Evolutionary conservation across 2,888 invertebrate genomes (phyloP).

Genomic region (Sarcophaga carnaria): DNA sequence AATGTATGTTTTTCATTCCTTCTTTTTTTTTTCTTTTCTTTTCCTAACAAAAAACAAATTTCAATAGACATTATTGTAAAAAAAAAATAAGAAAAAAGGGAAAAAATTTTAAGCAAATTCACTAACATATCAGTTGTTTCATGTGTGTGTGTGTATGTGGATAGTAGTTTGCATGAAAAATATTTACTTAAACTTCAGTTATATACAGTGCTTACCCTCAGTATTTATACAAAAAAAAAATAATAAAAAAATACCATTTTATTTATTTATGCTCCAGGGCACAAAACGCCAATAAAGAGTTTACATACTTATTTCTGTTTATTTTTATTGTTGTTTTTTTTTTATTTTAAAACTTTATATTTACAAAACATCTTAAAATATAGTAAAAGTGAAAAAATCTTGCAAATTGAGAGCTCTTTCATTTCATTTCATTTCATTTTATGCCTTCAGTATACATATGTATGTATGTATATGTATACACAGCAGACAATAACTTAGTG

Average conservation of each 20-base stretch:
- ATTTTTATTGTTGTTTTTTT: background rate
- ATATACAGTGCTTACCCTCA: slow-evolving; percentile 44
- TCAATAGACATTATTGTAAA: slow-evolving; percentile 26
- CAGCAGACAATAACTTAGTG: too few relatives aligned
- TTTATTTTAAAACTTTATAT: background rate
- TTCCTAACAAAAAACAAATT: slow-evolving; percentile 10
- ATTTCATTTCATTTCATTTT: too few relatives aligned
- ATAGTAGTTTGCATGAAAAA: slow-evolving; percentile 38
- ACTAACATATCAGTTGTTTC: slow-evolving; percentile 40
- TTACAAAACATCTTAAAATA: slow-evolving; percentile 23
- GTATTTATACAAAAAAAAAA: slow-evolving; percentile 42
- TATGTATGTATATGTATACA: too few relatives aligned
- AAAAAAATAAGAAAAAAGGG: slow-evolving; percentile 36
- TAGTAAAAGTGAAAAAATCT: background rate
- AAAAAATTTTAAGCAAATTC: slow-evolving; percentile 47
- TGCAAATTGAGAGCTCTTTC: background rate
- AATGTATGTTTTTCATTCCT: slow-evolving; percentile 20
- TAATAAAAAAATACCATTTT: slow-evolving; percentile 31
- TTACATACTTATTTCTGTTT: slow-evolving; percentile 16
- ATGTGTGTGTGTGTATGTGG: background rate
- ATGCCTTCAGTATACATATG: too few relatives aligned
- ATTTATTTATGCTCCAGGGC: slow-evolving; percentile 64
- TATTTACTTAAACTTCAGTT: slow-evolving; percentile 60
- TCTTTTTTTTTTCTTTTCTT: background rate
- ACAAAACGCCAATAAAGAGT: slow-evolving; percentile 66